Base-by-base conservation (phyloP, 1,140 invertebrate species). In the Drosophila ohnishii region DNA sequence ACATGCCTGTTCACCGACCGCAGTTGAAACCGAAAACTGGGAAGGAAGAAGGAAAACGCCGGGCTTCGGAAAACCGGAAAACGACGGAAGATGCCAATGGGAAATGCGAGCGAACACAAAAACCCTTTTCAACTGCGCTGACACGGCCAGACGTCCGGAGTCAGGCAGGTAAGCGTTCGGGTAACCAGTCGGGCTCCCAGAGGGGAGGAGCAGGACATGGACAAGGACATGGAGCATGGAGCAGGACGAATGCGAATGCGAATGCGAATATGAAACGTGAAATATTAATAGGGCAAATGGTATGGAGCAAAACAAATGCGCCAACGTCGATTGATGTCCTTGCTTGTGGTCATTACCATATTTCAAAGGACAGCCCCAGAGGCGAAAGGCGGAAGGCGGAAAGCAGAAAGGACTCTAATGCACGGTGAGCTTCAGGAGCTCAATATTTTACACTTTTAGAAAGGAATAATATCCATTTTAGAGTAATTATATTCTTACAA, bases 261-360 rank as follows among this genome's bases (percentile, higher is more conserved):
- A 77, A 77, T 76, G 75, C 61, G 60, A 77, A 81, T 76, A 59
- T 76, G 66, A 77, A 80, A 67, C 55, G 59, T 80, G 56, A 76
- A 79, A 79, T 79, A 69, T 84, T 76, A 84, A 79, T 74, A 39
- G 56, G 58, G 53, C 40, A 48, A 70, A 39, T 16, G 45, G 47
- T 37, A 40, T 58, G 22, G n/a, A 40, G 64, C 51, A 65, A 66
- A 66, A 66, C 66, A 72, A 76, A 58, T 71, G 47, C 61, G 56
- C 25, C 59, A 53, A 57, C 50, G 63, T 71, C 80, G 66, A 83
- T 78, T 82, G 61, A 75, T 75, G 75, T 83, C 61, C 70, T 67
- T 72, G 64, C 56, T 59, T 55, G 48, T 71, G 75, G 75, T 70
- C 61, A 59, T 66, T 78, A 81, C 56, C 62, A 53, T 63, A 78